Percentiles rank a stretch among this genome's conserved stretches.
Conservation (phyloP, 2,888 invertebrate genomes). For the Xestia sexstrigata region DNA sequence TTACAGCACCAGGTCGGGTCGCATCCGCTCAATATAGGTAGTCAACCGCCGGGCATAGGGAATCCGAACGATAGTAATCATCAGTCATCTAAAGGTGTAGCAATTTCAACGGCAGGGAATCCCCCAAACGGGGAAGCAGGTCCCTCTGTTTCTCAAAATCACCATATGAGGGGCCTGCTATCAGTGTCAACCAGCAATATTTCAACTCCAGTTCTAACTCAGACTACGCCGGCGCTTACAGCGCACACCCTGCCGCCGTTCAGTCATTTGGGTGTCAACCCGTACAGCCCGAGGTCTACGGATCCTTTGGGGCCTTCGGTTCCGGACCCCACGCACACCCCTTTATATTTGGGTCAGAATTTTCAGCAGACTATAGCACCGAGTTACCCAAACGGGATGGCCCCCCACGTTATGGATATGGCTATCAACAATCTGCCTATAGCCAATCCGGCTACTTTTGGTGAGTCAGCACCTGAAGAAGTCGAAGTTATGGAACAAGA, state of each 20-base stretch:
- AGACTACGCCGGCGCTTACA: constrained; percentile 90
- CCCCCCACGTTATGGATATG: constrained; percentile 96
- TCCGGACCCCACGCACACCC: constrained; percentile 91
- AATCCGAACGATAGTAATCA: constrained; percentile 85
- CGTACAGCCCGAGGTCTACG: constrained; percentile 91
- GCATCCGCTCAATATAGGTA: constrained; percentile 91
- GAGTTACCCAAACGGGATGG: constrained; percentile 96
- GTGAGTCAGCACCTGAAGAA: constrained; percentile 91
- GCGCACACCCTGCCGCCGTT: constrained; percentile 90
- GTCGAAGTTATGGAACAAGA: constrained; percentile 88
- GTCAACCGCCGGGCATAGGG: constrained; percentile 89
- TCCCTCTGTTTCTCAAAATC: constrained; percentile 97
- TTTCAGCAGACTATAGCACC: constrained; percentile 91
- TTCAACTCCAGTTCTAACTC: constrained; percentile 90
- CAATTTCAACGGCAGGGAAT: constrained; percentile 92
- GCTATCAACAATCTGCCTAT: constrained; percentile 92
- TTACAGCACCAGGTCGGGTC: constrained; percentile 90
- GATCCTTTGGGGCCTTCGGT: constrained; percentile 91
- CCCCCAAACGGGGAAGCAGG: constrained; percentile 99
- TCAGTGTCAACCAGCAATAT: constrained; percentile 94
- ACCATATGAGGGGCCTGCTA: constrained; percentile 97
- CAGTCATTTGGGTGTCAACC: constrained; percentile 91
- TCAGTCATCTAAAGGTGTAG: constrained; percentile 82
- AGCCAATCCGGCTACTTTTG: constrained; percentile 96
- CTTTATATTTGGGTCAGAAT: constrained; percentile 91